Base-by-base conservation (phyloP, 2,888 invertebrate genomes). In the Calameuta idolon region DNA sequence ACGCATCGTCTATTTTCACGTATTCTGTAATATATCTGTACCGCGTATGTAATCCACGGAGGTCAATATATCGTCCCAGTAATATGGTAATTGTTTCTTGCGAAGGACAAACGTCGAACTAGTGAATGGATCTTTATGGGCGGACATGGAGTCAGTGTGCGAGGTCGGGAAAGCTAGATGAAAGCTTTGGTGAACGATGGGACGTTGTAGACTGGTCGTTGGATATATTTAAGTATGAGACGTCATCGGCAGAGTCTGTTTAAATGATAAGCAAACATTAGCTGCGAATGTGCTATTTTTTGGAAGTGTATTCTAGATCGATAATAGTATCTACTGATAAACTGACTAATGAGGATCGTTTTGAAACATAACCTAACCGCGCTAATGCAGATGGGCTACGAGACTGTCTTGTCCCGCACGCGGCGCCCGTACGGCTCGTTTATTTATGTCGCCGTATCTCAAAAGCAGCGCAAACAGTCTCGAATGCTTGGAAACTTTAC, bases 1-100 rank as follows among this genome's bases (percentile, higher is more conserved):
- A 86, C 84, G 85, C 82, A 84, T 77, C 76, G 79, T 83, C 81
- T 87, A 86, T 86, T 87, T 86, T 82, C 85, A 87, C 79, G 79
- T 85, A 82, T 83, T 85, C 83, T 79, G 83, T 85, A 84, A 86
- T 85, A 86, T 85, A 86, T 84, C 81, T 82, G 80, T 81, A 80
- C 80, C 81, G 73, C 80, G 79, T 79, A 81, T 82, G 81, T 81
- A 81, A 76, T 79, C 69, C 69, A 69, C 74, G 79, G 80, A 76
- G 86, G 85, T 87, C 83, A 86, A 87, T 82, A 86, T 55, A 55
- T 71, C 71, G 23, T 31, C 4, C 30, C 71, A 3, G 71, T 71
- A 71, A 30, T 71, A 15, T 15, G 23, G 55, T 55, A 55, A 55
- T 55, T 55, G 23, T 55, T 55, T 9, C 23, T 23, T 1, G 55